Base-by-base conservation (phyloP, 2,797 vertebrate genomes). In the Leptodactylus fallax region DNA sequence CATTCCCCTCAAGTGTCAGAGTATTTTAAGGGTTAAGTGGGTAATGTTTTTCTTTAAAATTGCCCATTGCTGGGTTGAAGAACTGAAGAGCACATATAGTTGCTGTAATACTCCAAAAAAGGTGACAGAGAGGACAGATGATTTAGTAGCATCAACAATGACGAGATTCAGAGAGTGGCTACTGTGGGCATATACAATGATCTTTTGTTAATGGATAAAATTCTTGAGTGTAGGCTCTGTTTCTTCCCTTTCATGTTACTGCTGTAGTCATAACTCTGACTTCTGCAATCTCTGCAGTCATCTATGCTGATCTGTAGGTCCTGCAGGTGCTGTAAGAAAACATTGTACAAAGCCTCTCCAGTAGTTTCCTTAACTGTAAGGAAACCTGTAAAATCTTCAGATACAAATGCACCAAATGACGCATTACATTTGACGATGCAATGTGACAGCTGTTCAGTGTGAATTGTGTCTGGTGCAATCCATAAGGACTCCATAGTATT, bases 401-500 rank as follows among this genome's bases (percentile, higher is more conserved):
- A 36, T 49, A 87, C 83, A 21, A 76, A 74, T 13, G 27, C 81
- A 72, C 63, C 77, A 47, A 87, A 49, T 7, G 25, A 83, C 79
- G n/a, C 23, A 16, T 83, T 27, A 79, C 87, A 88, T 21, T 86
- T 61, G 55, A 83, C 83, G 10, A 53, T 47, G 12, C 49, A 2
- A 25, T 69, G 3, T 61, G 79, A 69, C 23, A 84, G 45, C 78
- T 86, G 21, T 83, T 86, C 47, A 76, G 25, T 16, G 7, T 78
- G 49, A 78, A 51, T 56, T 90, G 17, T 90, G 47, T 90, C 72
- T 63, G 80, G 86, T 63, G 55, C 61, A 67, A 3, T 82, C 80
- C 80, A 82, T 82, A 14, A 86, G 81, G 10, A 82, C 84, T 47
- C 85, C n/a, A 56, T 71, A 85, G 17, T 81, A 89, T 77, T 85